Evolutionary conservation across 2,888 invertebrate species (phyloP).

Genomic region (Rhagium mordax): DNA sequence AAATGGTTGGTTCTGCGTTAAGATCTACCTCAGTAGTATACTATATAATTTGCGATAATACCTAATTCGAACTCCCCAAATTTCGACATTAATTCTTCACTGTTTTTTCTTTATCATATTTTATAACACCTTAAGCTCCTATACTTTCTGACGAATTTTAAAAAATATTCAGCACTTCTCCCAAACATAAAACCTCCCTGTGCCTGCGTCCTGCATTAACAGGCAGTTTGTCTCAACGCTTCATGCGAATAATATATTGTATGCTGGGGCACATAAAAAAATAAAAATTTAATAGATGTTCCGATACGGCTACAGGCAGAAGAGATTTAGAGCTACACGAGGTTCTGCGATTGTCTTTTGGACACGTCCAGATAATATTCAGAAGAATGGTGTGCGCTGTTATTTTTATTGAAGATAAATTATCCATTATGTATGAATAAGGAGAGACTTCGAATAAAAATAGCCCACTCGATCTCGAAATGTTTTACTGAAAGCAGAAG

Average conservation of each 20-base stretch:
- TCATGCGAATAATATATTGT: slow-evolving; percentile 25
- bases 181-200: no score
- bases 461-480: slow-evolving; percentile 47
- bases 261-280: slow-evolving; percentile 25
- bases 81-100: no score
- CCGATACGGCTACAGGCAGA: slow-evolving; percentile 35
- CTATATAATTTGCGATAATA: no score
- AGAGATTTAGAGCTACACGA: slow-evolving; percentile 45
- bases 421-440: slow-evolving; percentile 47
- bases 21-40: no score
- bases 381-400: slow-evolving; percentile 39
- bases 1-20: no score
- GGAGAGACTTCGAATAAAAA: slow-evolving; percentile 48
- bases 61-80: no score
- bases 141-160: no score
- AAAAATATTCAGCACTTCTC: no score
- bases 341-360: slow-evolving; percentile 40
- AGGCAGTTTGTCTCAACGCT: slow-evolving; percentile 1
- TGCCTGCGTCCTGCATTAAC: background rate
- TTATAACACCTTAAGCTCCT: no score
- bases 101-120: no score
- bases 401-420: slow-evolving; percentile 51
- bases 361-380: slow-evolving; percentile 49
- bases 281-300: slow-evolving; percentile 36
- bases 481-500: slow-evolving; percentile 30